Evolutionary conservation across 2,888 invertebrate species (phyloP).

Genomic region (Drosophila planitibia): DNA sequence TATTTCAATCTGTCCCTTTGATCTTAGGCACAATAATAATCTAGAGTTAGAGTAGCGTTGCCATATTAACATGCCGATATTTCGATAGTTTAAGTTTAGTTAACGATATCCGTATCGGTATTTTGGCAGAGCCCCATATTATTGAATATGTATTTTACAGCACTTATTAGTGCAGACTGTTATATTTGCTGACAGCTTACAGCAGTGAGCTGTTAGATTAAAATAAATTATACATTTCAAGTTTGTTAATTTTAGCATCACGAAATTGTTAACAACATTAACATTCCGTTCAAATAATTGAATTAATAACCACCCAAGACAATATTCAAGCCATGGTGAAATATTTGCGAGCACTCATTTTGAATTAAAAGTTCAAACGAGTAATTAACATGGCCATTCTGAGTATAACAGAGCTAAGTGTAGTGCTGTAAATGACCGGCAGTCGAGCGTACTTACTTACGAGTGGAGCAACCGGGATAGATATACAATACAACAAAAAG

Average conservation of each 20-base stretch:
- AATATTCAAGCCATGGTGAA: neutral
- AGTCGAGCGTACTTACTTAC: constrained; percentile 10
- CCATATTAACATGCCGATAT: neutral
- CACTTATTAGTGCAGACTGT: neutral
- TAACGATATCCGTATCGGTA: neutral
- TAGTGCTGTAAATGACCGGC: constrained; percentile 41
- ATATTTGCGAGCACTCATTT: neutral
- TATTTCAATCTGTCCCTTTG: constrained; percentile 31
- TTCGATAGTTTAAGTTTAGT: neutral
- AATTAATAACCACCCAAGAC: neutral
- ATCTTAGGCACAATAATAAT: constrained; percentile 9
- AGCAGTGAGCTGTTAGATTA: neutral
- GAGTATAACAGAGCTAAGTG: neutral
- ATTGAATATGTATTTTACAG: neutral
- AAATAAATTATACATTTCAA: neutral
- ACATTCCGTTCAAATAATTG: constrained; percentile 11
- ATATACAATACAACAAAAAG: constrained; percentile 20
- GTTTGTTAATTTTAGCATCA: neutral
- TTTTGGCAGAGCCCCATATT: neutral
- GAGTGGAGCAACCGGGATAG: constrained; percentile 31
- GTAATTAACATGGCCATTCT: constrained; percentile 35
- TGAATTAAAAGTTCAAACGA: constrained; percentile 40
- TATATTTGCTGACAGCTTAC: neutral
- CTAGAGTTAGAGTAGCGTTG: constrained; percentile 12
- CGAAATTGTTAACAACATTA: neutral